These are phyloP conservation scores for Pipistrellus kuhlii DNA, from an alignment of 2,797 vertebrate genomes.

Conservation along the genomic window DNA sequence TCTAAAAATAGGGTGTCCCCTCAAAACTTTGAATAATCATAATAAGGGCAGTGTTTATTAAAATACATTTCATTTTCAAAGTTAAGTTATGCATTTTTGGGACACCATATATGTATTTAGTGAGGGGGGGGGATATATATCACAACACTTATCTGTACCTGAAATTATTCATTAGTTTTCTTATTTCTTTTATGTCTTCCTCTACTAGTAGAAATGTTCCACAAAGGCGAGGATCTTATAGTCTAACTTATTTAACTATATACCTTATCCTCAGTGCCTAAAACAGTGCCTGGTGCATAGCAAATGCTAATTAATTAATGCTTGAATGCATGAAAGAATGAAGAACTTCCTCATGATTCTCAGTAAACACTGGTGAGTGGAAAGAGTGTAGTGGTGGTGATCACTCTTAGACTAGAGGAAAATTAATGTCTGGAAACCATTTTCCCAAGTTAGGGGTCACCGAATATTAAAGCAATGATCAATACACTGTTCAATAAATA, in stretches of 20 bases:
- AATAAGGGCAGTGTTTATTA: too few relatives aligned
- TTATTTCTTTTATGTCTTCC: neutral
- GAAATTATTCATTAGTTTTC: neutral
- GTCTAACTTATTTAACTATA: neutral
- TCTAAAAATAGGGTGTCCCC: too few relatives aligned
- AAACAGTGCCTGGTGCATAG: neutral
- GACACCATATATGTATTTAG: too few relatives aligned
- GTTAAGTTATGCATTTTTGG: too few relatives aligned
- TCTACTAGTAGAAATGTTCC: neutral
- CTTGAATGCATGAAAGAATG: neutral
- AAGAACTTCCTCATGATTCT: neutral
- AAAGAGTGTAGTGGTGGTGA: neutral
- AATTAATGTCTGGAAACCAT: neutral
- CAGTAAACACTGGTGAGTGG: neutral
- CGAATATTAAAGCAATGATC: slow-evolving; percentile 12
- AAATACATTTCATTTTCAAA: too few relatives aligned
- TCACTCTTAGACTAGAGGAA: neutral
- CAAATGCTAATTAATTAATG: neutral
- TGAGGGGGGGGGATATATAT: too few relatives aligned
- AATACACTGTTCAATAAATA: neutral
- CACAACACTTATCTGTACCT: neutral
- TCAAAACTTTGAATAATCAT: too few relatives aligned
- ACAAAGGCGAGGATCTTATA: neutral
- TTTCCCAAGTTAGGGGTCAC: neutral
- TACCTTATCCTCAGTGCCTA: neutral